Evolutionary conservation across 2,888 invertebrate genomes (phyloP), one percentile per base, ranked within the genome.

Genomic region (Periphyllus acericola): DNA sequence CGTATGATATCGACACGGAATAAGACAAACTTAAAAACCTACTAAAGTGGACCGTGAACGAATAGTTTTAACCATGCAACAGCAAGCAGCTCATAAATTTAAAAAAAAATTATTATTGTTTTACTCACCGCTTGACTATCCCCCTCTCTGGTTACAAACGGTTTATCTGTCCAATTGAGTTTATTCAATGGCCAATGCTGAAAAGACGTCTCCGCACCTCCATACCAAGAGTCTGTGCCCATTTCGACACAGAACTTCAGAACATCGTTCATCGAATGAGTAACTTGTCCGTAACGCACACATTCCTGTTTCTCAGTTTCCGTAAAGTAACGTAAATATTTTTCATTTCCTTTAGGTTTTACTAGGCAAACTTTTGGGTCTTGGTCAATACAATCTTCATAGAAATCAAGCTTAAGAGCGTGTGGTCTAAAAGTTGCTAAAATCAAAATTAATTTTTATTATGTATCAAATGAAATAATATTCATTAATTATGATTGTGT

Each of bases 181-280:
- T 94, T 92, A 90, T 95, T 94, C 52, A 95, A 92, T 0, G 95
- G 95, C 94, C 95, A 95, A 90, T 93, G 92, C 89, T 95, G 94
- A 78, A 93, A 90, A 68, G 93, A 93, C 79, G 93, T 92, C 90
- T 95, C 93, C 0, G 94, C 94, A 0, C 95, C 95, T 3, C 94
- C 95, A 90, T 93, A 95, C 96, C 96, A 95, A 90, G 94, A 93
- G 8, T 90, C 90, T 19, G 89, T 81, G 1, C 88, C 90, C 34
- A 90, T 89, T 8, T 90, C 89, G 72, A 90, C 89, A 80, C 90
- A 90, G 40, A 90, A 90, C 86, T 76, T 68, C 19, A 90, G 76
- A 34, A 87, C 79, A 5, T 89, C 75, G 14, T 89, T 81, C 68
- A 87, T 79, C n/a, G 71, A 55, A 8, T 66, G 5, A 60, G 80